Evolutionary conservation across 1,140 invertebrate species (phyloP).

Genomic region (Drosophila watanabei): DNA sequence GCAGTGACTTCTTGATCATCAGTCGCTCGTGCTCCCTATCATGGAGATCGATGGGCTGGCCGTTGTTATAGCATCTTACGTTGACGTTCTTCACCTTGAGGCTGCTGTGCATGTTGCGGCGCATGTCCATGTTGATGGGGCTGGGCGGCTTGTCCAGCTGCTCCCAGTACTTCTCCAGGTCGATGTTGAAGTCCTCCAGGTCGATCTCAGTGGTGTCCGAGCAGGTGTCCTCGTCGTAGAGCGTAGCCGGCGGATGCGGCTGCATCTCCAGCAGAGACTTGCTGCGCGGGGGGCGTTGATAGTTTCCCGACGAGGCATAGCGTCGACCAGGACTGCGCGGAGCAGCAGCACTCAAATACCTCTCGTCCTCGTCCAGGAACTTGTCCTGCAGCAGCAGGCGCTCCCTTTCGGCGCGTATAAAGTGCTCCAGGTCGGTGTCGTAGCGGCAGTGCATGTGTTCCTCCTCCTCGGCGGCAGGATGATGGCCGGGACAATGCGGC

Average conservation of each 20-base stretch:
- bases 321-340: constrained; percentile 30
- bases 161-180: constrained; percentile 85
- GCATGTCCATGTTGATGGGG: constrained; percentile 84
- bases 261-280: constrained; percentile 84
- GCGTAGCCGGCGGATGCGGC: constrained; percentile 75
- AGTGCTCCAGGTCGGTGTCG: constrained; percentile 84
- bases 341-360: constrained; percentile 60
- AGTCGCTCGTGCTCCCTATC: constrained; percentile 82
- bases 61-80: constrained; percentile 83
- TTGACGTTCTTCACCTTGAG: constrained; percentile 84
- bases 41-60: constrained; percentile 82
- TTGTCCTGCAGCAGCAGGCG: constrained; percentile 81
- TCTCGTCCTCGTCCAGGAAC: constrained; percentile 84
- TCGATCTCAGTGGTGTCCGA: constrained; percentile 85
- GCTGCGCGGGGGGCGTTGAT: constrained; percentile 71
- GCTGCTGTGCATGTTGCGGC: constrained; percentile 83
- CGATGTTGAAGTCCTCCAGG: constrained; percentile 84
- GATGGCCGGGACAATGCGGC: constrained; percentile 73
- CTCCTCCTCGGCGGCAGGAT: constrained; percentile 82
- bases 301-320: constrained; percentile 41
- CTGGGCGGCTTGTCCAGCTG: constrained; percentile 84
- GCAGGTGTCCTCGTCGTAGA: constrained; percentile 83
- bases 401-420: constrained; percentile 80
- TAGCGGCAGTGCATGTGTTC: constrained; percentile 84
- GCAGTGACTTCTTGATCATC: constrained; percentile 82